These are phyloP conservation scores for Tinamus guttatus DNA, from an alignment of 2,113 vertebrate genomes.

Conservation along the genomic window DNA sequence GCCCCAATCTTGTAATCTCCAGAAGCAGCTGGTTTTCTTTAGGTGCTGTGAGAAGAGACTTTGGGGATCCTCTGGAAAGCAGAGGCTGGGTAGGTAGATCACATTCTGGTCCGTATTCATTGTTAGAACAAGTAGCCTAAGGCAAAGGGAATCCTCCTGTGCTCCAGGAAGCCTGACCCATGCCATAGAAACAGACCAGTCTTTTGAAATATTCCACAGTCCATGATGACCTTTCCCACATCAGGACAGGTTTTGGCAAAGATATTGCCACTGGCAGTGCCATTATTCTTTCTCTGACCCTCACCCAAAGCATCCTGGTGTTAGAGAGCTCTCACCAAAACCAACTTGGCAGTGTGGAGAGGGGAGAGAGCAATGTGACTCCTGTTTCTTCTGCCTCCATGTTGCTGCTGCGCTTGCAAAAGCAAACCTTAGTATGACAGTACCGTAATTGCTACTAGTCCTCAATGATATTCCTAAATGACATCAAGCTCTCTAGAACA, in stretches of 20 bases:
- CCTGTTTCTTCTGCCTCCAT: background rate
- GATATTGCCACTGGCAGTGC: background rate
- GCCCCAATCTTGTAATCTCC: background rate
- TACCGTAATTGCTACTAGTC: conserved; percentile 25
- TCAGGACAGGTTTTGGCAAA: conserved; percentile 46
- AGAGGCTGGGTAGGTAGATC: background rate
- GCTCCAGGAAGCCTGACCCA: conserved; percentile 15
- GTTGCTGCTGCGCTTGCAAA: background rate
- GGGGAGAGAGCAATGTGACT: background rate
- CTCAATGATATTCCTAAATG: conserved; percentile 12
- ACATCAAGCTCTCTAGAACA: conserved; percentile 31
- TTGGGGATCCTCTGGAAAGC: background rate
- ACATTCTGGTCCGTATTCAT: background rate
- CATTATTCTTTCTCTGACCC: background rate
- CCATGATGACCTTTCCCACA: conserved; percentile 20
- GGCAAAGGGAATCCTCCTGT: conserved; percentile 3
- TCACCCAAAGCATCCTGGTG: background rate
- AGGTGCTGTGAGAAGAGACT: background rate
- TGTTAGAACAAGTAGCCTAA: background rate
- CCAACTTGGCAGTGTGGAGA: background rate
- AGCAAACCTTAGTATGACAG: background rate
- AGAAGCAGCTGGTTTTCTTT: conserved; percentile 18
- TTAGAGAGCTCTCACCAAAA: background rate
- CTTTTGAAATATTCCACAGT: conserved; percentile 42
- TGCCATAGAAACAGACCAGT: conserved; percentile 6